Conservation (phyloP, 1,140 invertebrate genomes). For the Stegodyphus mimosarum region DNA sequence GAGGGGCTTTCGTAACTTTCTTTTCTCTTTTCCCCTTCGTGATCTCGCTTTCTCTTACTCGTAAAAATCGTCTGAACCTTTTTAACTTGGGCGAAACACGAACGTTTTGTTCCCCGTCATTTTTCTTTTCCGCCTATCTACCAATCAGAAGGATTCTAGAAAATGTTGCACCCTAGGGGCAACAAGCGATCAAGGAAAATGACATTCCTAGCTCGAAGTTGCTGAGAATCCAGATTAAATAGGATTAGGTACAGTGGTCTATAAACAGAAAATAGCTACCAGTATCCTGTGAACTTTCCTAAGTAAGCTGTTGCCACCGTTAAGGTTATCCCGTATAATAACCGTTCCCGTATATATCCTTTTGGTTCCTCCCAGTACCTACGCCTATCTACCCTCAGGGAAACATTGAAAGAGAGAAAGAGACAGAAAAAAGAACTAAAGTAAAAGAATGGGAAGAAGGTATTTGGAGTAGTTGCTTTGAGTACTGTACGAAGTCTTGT, state of each 20-base stretch:
- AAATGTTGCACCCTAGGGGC: slow-evolving; percentile 27
- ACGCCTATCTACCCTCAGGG: too few relatives aligned
- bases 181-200: slow-evolving; percentile 16
- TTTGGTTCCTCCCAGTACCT: too few relatives aligned
- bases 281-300: background rate
- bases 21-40: slow-evolving; percentile 14
- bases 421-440: too few relatives aligned
- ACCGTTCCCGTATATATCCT: slow-evolving; percentile 11
- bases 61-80: slow-evolving; percentile 35
- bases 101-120: slow-evolving; percentile 21
- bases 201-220: slow-evolving; percentile 23
- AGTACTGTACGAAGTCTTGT: background rate
- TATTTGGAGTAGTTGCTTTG: slow-evolving; percentile 3
- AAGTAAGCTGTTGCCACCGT: slow-evolving; percentile 7
- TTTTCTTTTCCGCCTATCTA: slow-evolving; percentile 15
- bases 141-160: slow-evolving; percentile 2
- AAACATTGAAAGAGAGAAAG: too few relatives aligned
- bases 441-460: background rate
- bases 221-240: slow-evolving; percentile 38
- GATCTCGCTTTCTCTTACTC: slow-evolving; percentile 14
- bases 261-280: slow-evolving; percentile 29
- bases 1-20: background rate
- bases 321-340: slow-evolving; percentile 28
- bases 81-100: slow-evolving; percentile 8
- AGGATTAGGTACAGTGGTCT: slow-evolving; percentile 26